Percentiles rank a stretch among this genome's conserved stretches.
These are phyloP conservation scores for Aquatica leii DNA, from an alignment of 2,888 invertebrate genomes.

Conservation along the genomic window DNA sequence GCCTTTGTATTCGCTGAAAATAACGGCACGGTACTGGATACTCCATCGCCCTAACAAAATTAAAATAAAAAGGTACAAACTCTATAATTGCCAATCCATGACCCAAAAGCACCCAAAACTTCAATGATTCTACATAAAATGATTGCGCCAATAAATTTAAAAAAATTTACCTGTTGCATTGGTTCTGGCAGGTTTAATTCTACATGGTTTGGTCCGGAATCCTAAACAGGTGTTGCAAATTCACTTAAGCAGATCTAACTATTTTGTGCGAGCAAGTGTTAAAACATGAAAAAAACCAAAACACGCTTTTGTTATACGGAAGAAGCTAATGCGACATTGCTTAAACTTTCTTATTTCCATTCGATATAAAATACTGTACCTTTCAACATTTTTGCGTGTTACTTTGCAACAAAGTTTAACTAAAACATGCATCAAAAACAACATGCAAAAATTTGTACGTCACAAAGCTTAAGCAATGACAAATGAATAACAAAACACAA, in stretches of 20 bases:
- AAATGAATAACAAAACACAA: slow-evolving; percentile 17
- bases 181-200: slow-evolving; percentile 50
- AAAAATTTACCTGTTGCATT: slow-evolving; percentile 41
- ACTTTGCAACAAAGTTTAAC: no score
- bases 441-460: no score
- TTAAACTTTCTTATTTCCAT: slow-evolving; percentile 1
- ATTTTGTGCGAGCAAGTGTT: slow-evolving; percentile 29
- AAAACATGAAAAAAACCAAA: slow-evolving; percentile 12
- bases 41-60: slow-evolving; percentile 48
- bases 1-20: slow-evolving; percentile 88
- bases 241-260: slow-evolving; percentile 37
- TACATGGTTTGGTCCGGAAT: slow-evolving; percentile 53
- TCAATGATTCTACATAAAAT: neutral
- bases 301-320: slow-evolving; percentile 14
- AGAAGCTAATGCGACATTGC: slow-evolving; percentile 10
- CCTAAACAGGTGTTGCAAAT: slow-evolving; percentile 48
- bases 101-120: no score
- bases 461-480: slow-evolving; percentile 16
- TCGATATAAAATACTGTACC: neutral
- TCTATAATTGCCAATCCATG: no score
- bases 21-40: slow-evolving; percentile 62
- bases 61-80: no score
- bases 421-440: no score
- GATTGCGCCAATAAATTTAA: neutral
- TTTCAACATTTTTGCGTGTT: no score